A percentile compares a stretch with the other conserved stretches of the same genome.
Conservation (phyloP, 1,140 invertebrate genomes). For the Andricus grossulariae region DNA sequence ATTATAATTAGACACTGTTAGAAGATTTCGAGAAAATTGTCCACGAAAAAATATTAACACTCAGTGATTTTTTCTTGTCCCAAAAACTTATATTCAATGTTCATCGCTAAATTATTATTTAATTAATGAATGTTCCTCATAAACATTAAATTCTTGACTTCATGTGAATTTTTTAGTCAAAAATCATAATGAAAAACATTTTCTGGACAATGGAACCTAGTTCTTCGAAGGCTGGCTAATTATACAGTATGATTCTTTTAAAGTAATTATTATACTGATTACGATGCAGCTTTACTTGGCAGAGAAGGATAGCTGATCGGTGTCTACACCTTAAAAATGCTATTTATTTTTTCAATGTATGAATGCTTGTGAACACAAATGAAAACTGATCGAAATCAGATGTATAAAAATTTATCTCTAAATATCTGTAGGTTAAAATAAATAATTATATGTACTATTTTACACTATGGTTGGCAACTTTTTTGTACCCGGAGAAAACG, state of each 20-base stretch:
- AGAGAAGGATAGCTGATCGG: background rate
- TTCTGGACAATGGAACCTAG: background rate
- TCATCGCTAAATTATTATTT: too few species aligned
- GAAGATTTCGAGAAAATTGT: background rate
- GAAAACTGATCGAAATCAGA: background rate
- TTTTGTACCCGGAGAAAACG: background rate
- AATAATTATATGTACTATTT: background rate
- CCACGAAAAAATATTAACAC: too few species aligned
- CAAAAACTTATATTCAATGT: too few species aligned
- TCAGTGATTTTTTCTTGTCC: too few species aligned
- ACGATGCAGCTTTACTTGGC: too few species aligned
- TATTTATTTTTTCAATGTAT: slow-evolving; percentile 9
- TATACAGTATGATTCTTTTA: background rate
- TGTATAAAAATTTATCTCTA: background rate
- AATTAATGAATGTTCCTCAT: too few species aligned
- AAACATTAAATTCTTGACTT: too few species aligned
- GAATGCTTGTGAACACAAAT: background rate
- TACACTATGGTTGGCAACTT: background rate
- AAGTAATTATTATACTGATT: too few species aligned
- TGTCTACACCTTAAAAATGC: background rate
- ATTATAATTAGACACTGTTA: background rate
- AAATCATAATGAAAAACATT: background rate
- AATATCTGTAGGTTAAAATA: background rate
- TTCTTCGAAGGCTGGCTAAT: background rate
- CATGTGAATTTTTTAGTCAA: background rate